Conservation (phyloP, 1,140 invertebrate species). For the Mizuhopecten yessoensis region DNA sequence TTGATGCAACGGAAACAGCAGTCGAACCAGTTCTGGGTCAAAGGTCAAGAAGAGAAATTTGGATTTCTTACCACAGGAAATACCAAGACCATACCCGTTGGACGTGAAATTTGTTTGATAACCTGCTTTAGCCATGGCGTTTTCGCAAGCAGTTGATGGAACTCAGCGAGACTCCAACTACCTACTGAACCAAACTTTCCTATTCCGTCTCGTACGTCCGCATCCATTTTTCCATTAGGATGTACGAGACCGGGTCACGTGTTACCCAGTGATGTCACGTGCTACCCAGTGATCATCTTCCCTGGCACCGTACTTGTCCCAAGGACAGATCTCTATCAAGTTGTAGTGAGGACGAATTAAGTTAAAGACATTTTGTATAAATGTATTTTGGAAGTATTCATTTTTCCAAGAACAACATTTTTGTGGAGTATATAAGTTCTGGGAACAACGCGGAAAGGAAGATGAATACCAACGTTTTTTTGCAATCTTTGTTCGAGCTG, state of each 20-base stretch:
- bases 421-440: slow-evolving; percentile 33
- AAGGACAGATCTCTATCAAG: slow-evolving; percentile 22
- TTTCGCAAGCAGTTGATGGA: slow-evolving; percentile 31
- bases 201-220: slow-evolving; percentile 22
- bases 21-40: slow-evolving; percentile 22
- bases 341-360: neutral
- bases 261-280: slow-evolving; percentile 37
- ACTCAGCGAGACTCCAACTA: slow-evolving; percentile 30
- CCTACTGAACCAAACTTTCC: slow-evolving; percentile 22
- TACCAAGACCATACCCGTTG: slow-evolving; percentile 36
- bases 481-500: slow-evolving; percentile 19
- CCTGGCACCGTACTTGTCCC: slow-evolving; percentile 9
- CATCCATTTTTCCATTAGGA: slow-evolving; percentile 34
- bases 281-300: slow-evolving; percentile 17
- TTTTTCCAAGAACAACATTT: slow-evolving; percentile 1
- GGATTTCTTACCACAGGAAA: slow-evolving; percentile 16
- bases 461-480: neutral
- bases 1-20: slow-evolving; percentile 37
- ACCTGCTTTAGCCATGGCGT: slow-evolving; percentile 22
- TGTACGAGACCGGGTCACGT: slow-evolving; percentile 36
- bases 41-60: slow-evolving; percentile 38
- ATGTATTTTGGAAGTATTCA: neutral
- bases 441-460: neutral
- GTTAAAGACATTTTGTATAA: slow-evolving; percentile 3
- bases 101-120: slow-evolving; percentile 34